These are phyloP conservation scores for Neodiprion fabricii DNA, from an alignment of 1,140 invertebrate species.

Conservation along the genomic window DNA sequence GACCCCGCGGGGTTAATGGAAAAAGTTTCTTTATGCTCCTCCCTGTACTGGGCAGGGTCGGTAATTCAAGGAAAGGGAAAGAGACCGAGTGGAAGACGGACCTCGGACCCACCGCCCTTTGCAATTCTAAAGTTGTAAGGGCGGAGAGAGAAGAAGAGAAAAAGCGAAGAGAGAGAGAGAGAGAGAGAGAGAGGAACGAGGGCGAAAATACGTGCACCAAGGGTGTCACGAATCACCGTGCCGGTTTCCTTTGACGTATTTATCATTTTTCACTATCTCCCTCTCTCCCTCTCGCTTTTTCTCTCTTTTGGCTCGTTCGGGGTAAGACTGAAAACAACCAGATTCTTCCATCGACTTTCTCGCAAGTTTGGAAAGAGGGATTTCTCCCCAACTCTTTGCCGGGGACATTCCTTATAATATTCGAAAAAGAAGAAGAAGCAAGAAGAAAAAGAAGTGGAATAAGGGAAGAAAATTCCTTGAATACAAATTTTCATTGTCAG, in stretches of 20 bases:
- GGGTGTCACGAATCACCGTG: neutral
- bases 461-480: neutral
- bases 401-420: neutral
- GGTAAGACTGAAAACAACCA: neutral
- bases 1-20: neutral
- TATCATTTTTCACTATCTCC: neutral
- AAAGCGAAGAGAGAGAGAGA: neutral
- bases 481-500: neutral
- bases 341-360: neutral
- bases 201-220: neutral
- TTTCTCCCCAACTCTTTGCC: neutral
- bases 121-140: neutral
- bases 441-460: neutral
- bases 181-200: neutral
- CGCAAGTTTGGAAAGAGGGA: neutral
- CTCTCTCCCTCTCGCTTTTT: too few relatives aligned
- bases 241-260: neutral
- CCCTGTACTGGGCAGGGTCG: neutral
- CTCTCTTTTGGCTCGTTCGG: too few relatives aligned
- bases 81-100: neutral
- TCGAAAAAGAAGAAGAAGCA: neutral
- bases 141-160: constrained; percentile 2
- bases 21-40: neutral
- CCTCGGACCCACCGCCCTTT: neutral
- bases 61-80: neutral